These are phyloP conservation scores for Ranitomeya imitator DNA, from an alignment of 2,113 vertebrate species.

Conservation along the genomic window DNA sequence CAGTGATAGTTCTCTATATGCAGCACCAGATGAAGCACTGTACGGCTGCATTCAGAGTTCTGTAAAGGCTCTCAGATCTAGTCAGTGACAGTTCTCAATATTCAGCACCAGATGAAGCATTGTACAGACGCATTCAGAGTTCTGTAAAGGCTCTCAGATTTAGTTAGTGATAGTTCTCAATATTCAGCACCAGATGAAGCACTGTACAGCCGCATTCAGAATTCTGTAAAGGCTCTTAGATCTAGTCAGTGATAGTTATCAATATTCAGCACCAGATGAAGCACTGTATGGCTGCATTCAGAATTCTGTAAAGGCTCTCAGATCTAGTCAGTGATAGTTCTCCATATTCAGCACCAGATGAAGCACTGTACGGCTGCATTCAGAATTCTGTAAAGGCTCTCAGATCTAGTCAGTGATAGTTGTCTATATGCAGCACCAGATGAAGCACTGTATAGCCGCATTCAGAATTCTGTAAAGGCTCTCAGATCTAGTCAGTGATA, in stretches of 20 bases:
- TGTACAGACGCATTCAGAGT: background rate
- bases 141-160: too few species aligned
- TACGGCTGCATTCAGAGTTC: background rate
- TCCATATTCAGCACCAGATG: too few species aligned
- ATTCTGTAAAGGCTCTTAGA: background rate
- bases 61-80: background rate
- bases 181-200: background rate
- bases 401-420: too few species aligned
- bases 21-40: background rate
- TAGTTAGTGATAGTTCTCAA: background rate
- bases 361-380: too few species aligned
- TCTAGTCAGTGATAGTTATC: background rate
- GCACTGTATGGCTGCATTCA: too few species aligned
- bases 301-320: background rate
- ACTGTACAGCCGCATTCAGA: too few species aligned
- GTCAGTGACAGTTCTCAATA: background rate
- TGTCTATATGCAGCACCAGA: too few species aligned
- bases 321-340: too few species aligned
- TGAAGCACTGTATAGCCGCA: too few species aligned
- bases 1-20: background rate
- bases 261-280: background rate
- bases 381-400: too few species aligned
- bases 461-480: too few species aligned
- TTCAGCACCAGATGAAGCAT: background rate
- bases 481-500: too few species aligned